phyloP scores from a whole-genome alignment of 2,888 invertebrate genomes.

The Deilephila elpenor region DNA sequence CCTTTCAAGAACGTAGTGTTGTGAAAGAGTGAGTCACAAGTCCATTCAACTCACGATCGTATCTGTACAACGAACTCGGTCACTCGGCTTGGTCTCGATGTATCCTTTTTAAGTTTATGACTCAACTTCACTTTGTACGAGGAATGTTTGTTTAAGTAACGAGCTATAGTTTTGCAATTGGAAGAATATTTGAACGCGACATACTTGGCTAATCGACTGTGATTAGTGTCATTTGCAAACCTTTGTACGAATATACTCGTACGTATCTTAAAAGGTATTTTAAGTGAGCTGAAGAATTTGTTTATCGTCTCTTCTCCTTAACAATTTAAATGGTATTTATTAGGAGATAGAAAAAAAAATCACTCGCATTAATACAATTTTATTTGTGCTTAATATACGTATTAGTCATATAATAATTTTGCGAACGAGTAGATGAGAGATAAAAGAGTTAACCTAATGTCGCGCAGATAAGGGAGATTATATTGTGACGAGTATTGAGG shows the following conservation, averaged over 20 bases:
- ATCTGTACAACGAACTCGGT: conserved; percentile 65
- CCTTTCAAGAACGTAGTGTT: conserved; percentile 73
- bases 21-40: conserved; percentile 73
- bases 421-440: too few species aligned
- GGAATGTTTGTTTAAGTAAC: conserved; percentile 55
- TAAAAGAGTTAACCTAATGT: too few species aligned
- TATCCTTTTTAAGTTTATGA: conserved; percentile 74
- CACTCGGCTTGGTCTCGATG: conserved; percentile 60
- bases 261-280: not conserved
- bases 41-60: conserved; percentile 70
- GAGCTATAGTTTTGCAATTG: conserved; percentile 47
- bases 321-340: too few species aligned
- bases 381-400: too few species aligned
- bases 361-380: too few species aligned
- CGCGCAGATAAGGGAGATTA: too few species aligned
- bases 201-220: not conserved
- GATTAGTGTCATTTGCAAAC: too few species aligned
- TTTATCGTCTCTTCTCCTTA: too few species aligned
- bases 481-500: too few species aligned
- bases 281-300: not conserved
- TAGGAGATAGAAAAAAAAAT: too few species aligned
- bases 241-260: not conserved
- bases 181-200: conserved; percentile 35
- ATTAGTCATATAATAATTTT: too few species aligned
- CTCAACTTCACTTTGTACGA: conserved; percentile 53